Evolutionary conservation across 2,888 invertebrate genomes (phyloP).

Genomic region (Agrotis exclamationis): DNA sequence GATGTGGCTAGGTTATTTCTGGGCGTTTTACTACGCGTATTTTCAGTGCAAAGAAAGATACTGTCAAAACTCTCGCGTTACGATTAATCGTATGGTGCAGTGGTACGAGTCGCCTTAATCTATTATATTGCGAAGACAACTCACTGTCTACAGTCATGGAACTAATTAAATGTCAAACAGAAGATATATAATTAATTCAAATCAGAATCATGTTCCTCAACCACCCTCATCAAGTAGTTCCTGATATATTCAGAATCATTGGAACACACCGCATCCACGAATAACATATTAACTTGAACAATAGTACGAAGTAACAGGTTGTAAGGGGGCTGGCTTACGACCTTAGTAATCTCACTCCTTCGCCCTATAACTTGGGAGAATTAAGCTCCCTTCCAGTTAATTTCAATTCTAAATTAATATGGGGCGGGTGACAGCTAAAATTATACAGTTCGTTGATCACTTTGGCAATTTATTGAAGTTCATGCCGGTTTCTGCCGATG

Average conservation of each 20-base stretch:
- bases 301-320: conserved; percentile 56
- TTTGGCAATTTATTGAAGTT: conserved; percentile 56
- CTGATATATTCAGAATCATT: conserved; percentile 40
- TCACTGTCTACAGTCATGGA: not conserved
- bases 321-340: conserved; percentile 39
- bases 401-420: conserved; percentile 58
- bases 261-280: conserved; percentile 47
- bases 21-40: too few relatives aligned
- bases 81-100: too few relatives aligned
- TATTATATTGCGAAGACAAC: too few relatives aligned
- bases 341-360: conserved; percentile 44
- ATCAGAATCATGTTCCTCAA: conserved; percentile 21
- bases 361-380: conserved; percentile 47
- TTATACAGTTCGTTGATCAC: conserved; percentile 57
- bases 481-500: conserved; percentile 5
- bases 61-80: too few relatives aligned
- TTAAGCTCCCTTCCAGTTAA: conserved; percentile 57
- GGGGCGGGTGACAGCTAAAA: conserved; percentile 35
- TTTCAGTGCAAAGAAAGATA: too few relatives aligned
- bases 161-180: not conserved
- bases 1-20: too few relatives aligned
- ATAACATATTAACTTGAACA: conserved; percentile 49
- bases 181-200: conserved; percentile 17
- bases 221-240: conserved; percentile 16
- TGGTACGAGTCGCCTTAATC: too few relatives aligned